Conservation (phyloP, 2,113 vertebrate species). For the Poicephalus gulielmi region DNA sequence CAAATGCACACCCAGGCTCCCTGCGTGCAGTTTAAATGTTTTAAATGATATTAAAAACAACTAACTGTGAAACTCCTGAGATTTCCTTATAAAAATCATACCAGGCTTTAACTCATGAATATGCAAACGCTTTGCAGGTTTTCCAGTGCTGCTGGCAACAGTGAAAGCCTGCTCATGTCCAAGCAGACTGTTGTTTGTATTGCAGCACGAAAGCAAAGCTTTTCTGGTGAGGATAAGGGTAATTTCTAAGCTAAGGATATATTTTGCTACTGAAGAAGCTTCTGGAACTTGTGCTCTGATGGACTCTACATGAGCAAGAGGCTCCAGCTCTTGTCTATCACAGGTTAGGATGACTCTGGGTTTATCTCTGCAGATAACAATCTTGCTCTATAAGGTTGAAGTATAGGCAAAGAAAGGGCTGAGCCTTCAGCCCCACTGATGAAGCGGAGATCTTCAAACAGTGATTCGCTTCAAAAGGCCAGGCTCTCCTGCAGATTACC, state of each 20-base stretch:
- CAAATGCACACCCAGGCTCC: neutral
- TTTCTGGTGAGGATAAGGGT: neutral
- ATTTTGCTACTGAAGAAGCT: neutral
- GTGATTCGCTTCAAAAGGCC: neutral
- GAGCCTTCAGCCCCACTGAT: neutral
- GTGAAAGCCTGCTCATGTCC: neutral
- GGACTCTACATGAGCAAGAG: neutral
- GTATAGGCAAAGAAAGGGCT: neutral
- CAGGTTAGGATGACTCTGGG: neutral
- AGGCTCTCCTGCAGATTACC: neutral
- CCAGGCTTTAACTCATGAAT: neutral
- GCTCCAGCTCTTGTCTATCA: neutral
- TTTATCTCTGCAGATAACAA: neutral
- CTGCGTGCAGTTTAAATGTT: neutral
- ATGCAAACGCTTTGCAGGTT: neutral
- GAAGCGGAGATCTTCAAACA: fast-evolving
- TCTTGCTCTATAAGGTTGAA: neutral
- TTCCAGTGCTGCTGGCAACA: neutral
- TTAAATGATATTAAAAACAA: neutral
- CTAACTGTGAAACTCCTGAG: neutral
- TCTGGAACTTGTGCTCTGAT: neutral
- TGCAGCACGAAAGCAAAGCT: neutral
- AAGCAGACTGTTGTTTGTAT: neutral
- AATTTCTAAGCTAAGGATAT: neutral
- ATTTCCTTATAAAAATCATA: neutral